Base-by-base conservation (phyloP, 2,797 vertebrate species). In the Eutrigla gurnardus region DNA sequence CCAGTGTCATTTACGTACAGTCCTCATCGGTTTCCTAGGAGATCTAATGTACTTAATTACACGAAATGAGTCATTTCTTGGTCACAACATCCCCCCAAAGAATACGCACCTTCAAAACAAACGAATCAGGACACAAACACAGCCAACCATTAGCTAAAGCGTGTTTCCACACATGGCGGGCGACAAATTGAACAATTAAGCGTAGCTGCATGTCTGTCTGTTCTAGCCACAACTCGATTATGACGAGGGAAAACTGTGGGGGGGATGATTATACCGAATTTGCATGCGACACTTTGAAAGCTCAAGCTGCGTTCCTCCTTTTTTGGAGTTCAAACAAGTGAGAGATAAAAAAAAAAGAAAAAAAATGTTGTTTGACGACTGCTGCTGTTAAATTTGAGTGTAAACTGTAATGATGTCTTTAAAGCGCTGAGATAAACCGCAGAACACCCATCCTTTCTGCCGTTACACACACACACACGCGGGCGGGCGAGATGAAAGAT, bases 171-270 rank as follows among this genome's bases (percentile, higher is more conserved):
- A 76, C 77, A 80, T 67, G 73, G 70, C 58, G 59, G 25, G 61
- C 59, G 66, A 70, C 81, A 85, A 80, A 78, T 70, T 84, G 60
- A 46, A 87, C 74, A 85, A 81, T 86, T 80, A 80, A 54, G 73
- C 75, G 14, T 18, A 52, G 67, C 82, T 72, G 70, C 75, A 66
- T 70, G 70, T 77, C 57, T 87, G 66, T 69, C 62, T 66, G 42
- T 72, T 78, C 65, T 59, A 62, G 35, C 3, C 78, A 81, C 68
- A 40, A 71, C 75, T 82, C 70, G 64, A 74, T 64, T 72, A 65
- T 63, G 54, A 75, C 35, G 76, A 72, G 65, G 45, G 67, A 85
- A 59, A 80, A 73, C 47, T 25, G 25, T 1, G 50, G 39, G 42
- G 17, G 63, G 84, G 73, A 71, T 3, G 1, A 74, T 81, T 83